Evolutionary conservation across 2,888 invertebrate species (phyloP).

Genomic region (Morpho helenor): DNA sequence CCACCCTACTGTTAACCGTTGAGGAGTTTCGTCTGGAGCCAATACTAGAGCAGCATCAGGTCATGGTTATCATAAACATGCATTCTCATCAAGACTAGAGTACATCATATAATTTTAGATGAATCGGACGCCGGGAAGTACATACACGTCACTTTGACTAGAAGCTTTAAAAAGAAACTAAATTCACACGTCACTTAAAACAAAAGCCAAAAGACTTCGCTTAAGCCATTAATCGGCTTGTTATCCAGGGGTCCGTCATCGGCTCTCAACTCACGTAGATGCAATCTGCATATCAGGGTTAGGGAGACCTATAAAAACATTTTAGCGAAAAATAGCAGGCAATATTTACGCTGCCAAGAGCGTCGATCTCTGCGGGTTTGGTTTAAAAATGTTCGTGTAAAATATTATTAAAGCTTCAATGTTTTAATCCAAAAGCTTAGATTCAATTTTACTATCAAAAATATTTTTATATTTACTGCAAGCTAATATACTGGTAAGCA

Average conservation of each 20-base stretch:
- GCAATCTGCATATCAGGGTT: slow-evolving; percentile 66
- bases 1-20: too few species aligned
- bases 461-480: too few species aligned
- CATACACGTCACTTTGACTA: slow-evolving; percentile 51
- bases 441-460: too few species aligned
- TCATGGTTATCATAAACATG: too few species aligned
- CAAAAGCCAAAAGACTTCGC: slow-evolving; percentile 12
- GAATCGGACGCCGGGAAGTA: background rate
- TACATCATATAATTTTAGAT: too few species aligned
- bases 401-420: too few species aligned
- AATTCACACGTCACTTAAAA: slow-evolving; percentile 7
- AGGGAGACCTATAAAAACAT: slow-evolving; percentile 48
- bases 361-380: background rate
- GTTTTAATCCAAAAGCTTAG: too few species aligned
- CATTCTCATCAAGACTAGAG: too few species aligned
- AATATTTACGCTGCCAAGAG: slow-evolving; percentile 7
- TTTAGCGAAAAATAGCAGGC: slow-evolving; percentile 17
- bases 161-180: slow-evolving; percentile 13
- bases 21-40: too few species aligned
- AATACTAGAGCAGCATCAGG: too few species aligned
- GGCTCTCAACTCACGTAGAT: slow-evolving; percentile 68
- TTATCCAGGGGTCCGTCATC: slow-evolving; percentile 56
- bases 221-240: slow-evolving; percentile 65
- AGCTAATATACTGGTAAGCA: too few species aligned
- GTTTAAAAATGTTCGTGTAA: too few species aligned